A percentile compares a stretch with the other conserved stretches of the same genome.
phyloP scores from a whole-genome alignment of 2,113 vertebrate species.

The Scopus umbretta region DNA sequence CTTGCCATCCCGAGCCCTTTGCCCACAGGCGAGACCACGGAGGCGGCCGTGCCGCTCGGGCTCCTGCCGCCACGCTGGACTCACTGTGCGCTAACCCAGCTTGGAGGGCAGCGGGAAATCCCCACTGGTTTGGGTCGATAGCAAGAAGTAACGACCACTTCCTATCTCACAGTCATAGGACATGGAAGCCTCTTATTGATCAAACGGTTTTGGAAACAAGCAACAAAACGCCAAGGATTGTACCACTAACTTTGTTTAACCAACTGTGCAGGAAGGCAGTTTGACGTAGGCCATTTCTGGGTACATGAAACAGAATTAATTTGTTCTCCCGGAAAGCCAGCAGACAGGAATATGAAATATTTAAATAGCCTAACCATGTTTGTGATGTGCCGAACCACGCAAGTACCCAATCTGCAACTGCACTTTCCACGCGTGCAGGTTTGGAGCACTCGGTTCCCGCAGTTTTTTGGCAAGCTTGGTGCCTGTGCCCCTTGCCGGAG shows the following conservation, averaged over 20 bases:
- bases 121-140: accelerated
- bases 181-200: background rate
- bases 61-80: background rate
- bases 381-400: background rate
- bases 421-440: accelerated
- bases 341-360: conserved; percentile 34
- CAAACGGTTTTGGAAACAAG: background rate
- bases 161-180: background rate
- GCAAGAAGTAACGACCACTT: background rate
- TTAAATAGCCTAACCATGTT: background rate
- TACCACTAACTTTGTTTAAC: background rate
- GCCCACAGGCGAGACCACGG: accelerated
- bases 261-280: background rate
- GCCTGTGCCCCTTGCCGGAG: background rate
- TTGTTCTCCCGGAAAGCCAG: conserved; percentile 27
- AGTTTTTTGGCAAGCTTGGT: background rate
- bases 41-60: background rate
- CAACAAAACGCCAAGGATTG: background rate
- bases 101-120: background rate
- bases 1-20: background rate
- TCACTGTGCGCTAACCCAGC: accelerated
- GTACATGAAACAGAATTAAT: conserved; percentile 41
- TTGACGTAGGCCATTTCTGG: conserved; percentile 31
- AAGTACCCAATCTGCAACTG: accelerated
- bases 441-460: background rate